Evolutionary conservation across 2,888 invertebrate genomes (phyloP), one percentile per base, ranked within the genome.

Genomic region (Chrysotoxum bicinctum): DNA sequence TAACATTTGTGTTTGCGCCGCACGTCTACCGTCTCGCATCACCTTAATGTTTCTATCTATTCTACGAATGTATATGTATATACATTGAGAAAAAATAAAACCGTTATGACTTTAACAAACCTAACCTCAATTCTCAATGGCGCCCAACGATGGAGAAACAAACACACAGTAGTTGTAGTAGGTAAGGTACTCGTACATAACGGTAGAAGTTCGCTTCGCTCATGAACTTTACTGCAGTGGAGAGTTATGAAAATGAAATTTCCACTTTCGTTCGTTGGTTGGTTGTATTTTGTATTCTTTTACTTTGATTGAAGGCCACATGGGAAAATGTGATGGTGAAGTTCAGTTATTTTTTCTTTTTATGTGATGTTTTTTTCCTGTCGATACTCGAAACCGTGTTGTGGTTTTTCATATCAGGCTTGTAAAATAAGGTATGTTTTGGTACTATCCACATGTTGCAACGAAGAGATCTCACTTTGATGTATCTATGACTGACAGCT

Each of bases 161-260:
- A 72, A 78, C 52, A 68, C 56, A 84, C 64, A 26, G 52, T 68
- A 19, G 23, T 70, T n/a, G 35, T 35, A 3, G 19, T n/a, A 56
- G 56, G 10, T 19, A 56, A 12, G 19, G 19, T 58, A n/a, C n/a
- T n/a, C n/a, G n/a, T n/a, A 58, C 37, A 56, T 56, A 56, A 62
- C 62, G n/a, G 30, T 64, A 37, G 64, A 14, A 64, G 64, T 64
- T 64, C 45, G 64, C 80, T 64, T 64, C 45, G 64, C 80, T 85
- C 76, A 79, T 80, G 80, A 76, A 80, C 84, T 85, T 80, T 76
- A 80, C 84, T 85, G 84, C 80, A 76, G 84, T 80, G 76, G 76
- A 79, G 84, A 85, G 80, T 85, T 85, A 85, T 80, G 83, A 85
- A 80, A 85, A 85, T 85, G 84, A 85, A 85, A 85, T 80, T 85